Base-by-base conservation (phyloP, 92 coral and sea anemone genomes). In the Micromussa lordhowensis region DNA sequence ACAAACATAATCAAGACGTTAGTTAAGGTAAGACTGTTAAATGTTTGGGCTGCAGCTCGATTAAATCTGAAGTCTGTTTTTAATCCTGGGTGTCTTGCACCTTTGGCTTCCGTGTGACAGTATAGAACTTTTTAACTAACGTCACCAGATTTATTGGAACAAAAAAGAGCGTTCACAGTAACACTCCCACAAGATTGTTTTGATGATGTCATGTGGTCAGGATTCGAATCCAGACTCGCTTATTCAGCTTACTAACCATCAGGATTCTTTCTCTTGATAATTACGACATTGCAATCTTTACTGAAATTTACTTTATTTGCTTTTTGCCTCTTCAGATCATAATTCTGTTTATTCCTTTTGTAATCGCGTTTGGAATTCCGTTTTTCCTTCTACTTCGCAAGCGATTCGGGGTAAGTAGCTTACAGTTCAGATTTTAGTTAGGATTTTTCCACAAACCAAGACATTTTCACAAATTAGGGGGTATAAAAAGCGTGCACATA, bases 341-440 rank as follows among this genome's bases (percentile, higher is more conserved):
- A 26, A 95, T 95, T 85, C 85, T 95, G 63, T 95, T 95, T 49
- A 94, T 95, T 85, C 98, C 98, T 28, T 95, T 95, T 86, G 91
- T 88, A 61, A 89, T 95, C 66, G 98, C 96, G 24, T 95, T 95
- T 90, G 98, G 98, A 63, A 89, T 95, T 63, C 98, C 98, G 21
- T 95, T 95, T 86, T 95, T 81, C 49, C 91, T 95, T 80, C 57
- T 95, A 68, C 90, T 95, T n/a, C 90, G 86, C 28, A 68, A 80
- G 15, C 49, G 79, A 84, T 24, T 24, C 34, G 18, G 26, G 81
- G 88, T 84, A 75, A 74, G 88, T 22, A 68, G 15, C 48, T 28
- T 8, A 54, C 7, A 54, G 24, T 9, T 17, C 19, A 53, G 21
- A 31, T 55, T 11, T 31, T 51, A 49, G 12, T 64, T n/a, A 1